Evolutionary conservation across 2,797 vertebrate species (phyloP), one percentile per base, ranked within the genome.

Genomic region (Champsocephalus gunnari): DNA sequence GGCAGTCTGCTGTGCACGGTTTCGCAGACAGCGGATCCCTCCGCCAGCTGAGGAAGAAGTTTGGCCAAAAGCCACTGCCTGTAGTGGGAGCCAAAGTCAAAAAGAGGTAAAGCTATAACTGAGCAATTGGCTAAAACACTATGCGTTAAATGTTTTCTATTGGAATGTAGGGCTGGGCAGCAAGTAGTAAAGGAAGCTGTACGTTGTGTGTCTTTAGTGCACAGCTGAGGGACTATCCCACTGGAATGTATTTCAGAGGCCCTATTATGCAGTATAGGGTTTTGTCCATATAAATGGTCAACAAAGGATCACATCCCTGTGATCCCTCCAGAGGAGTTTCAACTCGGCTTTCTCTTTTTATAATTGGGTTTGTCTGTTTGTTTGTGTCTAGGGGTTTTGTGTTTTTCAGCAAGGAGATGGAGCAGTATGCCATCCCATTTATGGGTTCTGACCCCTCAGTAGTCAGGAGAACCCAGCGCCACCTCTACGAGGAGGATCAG

Each of bases 391-490:
- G 95, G 88, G 93, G 95, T 61, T 83, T 89, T 59, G 0, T 95
- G 71, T 96, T 96, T 81, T 96, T 95, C 83, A 96, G 89, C 89
- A 92, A 77, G 12, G 95, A 97, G 86, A 91, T 96, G 19, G 87
- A 86, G 45, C 80, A 95, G 53, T 97, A 97, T 34, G 85, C 90
- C 53, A 69, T 97, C 88, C 95, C 94, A 4, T 97, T 97, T 77
- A 80, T 96, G 93, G 97, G 96, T 34, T 90, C 96, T 28, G 96
- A 97, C 81, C 84, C 34, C 0, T 96, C 96, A 12, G 96, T 97
- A 12, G 96, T 98, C 61, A 96, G 83, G 84, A 92, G 96, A 58
- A 97, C 96, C 67, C 97, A 98, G 77, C 94, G 94, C 59, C 97
- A 94, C 65, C 92, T 98, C 73, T 79, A 95, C 16, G 94, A 96